These are phyloP conservation scores for Euphydryas editha DNA, from an alignment of 2,888 invertebrate genomes.

Conservation along the genomic window DNA sequence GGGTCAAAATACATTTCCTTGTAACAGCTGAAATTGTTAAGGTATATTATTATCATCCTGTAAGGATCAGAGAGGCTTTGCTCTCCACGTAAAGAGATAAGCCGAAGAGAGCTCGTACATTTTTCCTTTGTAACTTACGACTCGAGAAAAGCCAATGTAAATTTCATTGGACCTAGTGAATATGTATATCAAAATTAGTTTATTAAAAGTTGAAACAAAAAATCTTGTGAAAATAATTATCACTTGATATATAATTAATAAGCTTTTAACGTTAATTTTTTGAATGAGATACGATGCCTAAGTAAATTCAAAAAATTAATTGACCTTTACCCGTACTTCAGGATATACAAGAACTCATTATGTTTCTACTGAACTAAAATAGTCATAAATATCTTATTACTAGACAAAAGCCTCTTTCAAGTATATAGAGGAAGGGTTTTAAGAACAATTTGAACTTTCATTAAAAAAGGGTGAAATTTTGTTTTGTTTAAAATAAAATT, in stretches of 20 bases:
- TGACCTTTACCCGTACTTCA: no score
- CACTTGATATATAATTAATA: no score
- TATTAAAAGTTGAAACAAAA: neutral
- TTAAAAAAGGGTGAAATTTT: no score
- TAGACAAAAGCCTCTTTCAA: no score
- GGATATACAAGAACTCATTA: no score
- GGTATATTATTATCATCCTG: slow-evolving; percentile 25
- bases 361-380: no score
- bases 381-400: no score
- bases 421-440: no score
- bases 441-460: no score
- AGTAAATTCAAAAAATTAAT: no score
- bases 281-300: no score
- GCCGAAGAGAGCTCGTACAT: slow-evolving; percentile 33
- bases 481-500: no score
- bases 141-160: slow-evolving; percentile 22
- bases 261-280: neutral
- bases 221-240: neutral
- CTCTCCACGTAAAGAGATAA: slow-evolving; percentile 37
- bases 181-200: neutral
- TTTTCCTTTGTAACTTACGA: slow-evolving; percentile 32
- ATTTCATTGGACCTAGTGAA: slow-evolving; percentile 10
- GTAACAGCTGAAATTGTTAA: slow-evolving; percentile 19
- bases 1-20: slow-evolving; percentile 12
- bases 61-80: slow-evolving; percentile 23